A percentile compares a stretch with the other conserved stretches of the same genome.
phyloP scores from a whole-genome alignment of 2,113 vertebrate species.

The Ovis canadensis region DNA sequence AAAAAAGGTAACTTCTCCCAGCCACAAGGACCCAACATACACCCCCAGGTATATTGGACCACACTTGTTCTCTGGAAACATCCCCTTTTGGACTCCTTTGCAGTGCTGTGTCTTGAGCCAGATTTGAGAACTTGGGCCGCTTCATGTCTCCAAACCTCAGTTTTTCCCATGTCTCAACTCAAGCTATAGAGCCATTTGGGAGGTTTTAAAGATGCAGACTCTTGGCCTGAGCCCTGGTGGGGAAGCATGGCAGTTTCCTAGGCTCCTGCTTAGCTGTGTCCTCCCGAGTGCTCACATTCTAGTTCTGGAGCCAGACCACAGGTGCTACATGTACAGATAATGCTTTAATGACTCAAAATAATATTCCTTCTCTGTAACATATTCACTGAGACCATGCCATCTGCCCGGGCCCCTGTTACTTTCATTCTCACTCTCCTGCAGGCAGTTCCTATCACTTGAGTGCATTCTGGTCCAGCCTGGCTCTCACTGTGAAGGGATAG shows the following conservation, averaged over 20 bases:
- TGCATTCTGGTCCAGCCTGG: too few relatives aligned
- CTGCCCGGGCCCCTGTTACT: rapidly evolving
- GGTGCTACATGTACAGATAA: neutral
- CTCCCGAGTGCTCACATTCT: neutral
- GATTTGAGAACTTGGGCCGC: neutral
- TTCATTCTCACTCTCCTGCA: neutral
- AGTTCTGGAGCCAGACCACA: neutral
- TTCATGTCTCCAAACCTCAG: neutral
- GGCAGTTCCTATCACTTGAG: neutral
- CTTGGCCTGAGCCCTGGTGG: neutral
- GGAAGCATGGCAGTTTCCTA: neutral
- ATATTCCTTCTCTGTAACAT: neutral
- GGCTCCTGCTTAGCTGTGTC: neutral
- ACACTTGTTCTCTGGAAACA: neutral
- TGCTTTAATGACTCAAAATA: neutral
- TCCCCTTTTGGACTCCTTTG: neutral
- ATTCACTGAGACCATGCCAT: neutral
- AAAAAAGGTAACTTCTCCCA: neutral
- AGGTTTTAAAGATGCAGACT: neutral
- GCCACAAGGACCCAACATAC: neutral
- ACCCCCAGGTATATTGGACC: neutral
- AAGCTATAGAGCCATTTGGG: neutral
- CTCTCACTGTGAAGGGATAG: neutral
- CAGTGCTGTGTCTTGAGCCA: neutral
- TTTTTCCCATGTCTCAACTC: neutral